Percentiles rank a stretch among this genome's conserved stretches.
phyloP scores from a whole-genome alignment of 1,140 invertebrate species.

The Prorops nasuta region DNA sequence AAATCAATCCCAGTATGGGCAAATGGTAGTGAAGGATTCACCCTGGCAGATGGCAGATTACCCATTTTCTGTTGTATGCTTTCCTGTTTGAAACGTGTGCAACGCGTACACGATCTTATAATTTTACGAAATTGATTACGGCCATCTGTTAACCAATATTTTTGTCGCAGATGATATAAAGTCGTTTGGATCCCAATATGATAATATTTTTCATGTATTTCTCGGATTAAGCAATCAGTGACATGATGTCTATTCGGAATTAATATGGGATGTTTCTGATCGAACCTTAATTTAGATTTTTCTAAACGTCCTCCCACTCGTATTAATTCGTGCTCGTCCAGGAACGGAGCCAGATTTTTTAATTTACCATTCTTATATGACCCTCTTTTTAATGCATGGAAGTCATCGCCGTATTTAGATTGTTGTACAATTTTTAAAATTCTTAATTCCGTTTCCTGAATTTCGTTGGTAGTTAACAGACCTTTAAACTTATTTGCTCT shows the following conservation, averaged over 20 bases:
- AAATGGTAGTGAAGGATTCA: conserved; percentile 35
- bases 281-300: not conserved
- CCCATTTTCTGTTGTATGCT: conserved; percentile 32
- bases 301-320: not conserved
- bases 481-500: not conserved
- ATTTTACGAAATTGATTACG: conserved; percentile 3
- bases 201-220: conserved; percentile 10
- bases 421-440: not conserved
- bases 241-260: not conserved
- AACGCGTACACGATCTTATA: conserved; percentile 24
- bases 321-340: not conserved
- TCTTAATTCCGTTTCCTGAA: not conserved
- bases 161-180: conserved; percentile 16
- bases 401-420: not conserved
- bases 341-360: not conserved
- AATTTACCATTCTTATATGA: not conserved
- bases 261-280: not conserved
- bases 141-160: conserved; percentile 25
- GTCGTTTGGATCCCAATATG: conserved; percentile 18
- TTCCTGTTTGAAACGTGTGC: conserved; percentile 11
- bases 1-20: conserved; percentile 44
- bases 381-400: not conserved
- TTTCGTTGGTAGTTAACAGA: not conserved
- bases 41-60: conserved; percentile 33
- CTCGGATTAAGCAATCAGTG: not conserved